A percentile compares a stretch with the other conserved stretches of the same genome.
phyloP scores from a whole-genome alignment of 2,797 vertebrate genomes.

The Smutsia gigantea region DNA sequence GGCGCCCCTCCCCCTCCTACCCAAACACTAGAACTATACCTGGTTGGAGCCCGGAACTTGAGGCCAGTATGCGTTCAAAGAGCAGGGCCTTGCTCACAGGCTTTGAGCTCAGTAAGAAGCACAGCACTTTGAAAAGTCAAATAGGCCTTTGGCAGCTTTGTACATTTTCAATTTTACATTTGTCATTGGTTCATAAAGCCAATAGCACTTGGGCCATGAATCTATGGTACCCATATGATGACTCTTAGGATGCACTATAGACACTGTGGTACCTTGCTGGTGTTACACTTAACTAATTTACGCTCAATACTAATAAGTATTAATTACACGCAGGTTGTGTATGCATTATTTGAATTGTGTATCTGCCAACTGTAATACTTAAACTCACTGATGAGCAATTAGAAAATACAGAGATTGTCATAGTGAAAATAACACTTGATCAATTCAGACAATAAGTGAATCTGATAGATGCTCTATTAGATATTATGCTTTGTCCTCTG shows the following conservation, averaged over 20 bases:
- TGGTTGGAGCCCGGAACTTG: neutral
- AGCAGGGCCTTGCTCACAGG: conserved; percentile 31
- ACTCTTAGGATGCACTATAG: conserved; percentile 54
- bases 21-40: neutral
- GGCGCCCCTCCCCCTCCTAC: neutral
- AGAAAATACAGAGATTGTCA: conserved; percentile 58
- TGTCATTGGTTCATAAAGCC: conserved; percentile 29
- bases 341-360: conserved; percentile 56
- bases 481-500: conserved; percentile 54
- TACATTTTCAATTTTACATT: conserved; percentile 50
- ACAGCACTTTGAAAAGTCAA: conserved; percentile 72
- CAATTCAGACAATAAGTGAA: conserved; percentile 47
- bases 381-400: conserved; percentile 19
- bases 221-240: conserved; percentile 13
- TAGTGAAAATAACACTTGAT: conserved; percentile 57
- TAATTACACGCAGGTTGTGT: conserved; percentile 45
- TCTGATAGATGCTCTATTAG: conserved; percentile 61
- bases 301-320: conserved; percentile 29
- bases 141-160: conserved; percentile 55
- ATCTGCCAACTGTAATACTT: conserved; percentile 61
- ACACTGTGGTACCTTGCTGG: conserved; percentile 66
- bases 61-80: conserved; percentile 19
- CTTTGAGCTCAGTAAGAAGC: conserved; percentile 60
- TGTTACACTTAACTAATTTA: conserved; percentile 57
- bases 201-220: conserved; percentile 32